phyloP scores from a whole-genome alignment of 30 jellyfish, hydroid and myxozoan species.

The Mastigias papua region DNA sequence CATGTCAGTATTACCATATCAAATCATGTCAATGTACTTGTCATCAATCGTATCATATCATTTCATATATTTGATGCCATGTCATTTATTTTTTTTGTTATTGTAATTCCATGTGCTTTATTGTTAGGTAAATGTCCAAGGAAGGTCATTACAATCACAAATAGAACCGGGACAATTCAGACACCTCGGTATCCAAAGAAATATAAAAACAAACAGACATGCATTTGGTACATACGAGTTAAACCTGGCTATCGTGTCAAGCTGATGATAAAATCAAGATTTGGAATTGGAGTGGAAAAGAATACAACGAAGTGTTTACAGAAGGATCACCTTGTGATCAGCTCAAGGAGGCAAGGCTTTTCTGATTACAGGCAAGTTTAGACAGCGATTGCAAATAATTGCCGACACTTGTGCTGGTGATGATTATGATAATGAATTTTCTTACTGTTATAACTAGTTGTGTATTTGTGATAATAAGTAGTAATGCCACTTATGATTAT shows the following conservation, averaged over 20 bases:
- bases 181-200: constrained; percentile 74
- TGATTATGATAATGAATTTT: too few species aligned
- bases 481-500: too few species aligned
- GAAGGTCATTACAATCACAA: constrained; percentile 34
- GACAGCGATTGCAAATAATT: too few species aligned
- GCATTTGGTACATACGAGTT: constrained; percentile 78
- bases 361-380: constrained; percentile 46
- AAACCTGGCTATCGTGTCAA: constrained; percentile 71
- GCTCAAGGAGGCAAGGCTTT: constrained; percentile 73
- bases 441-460: too few species aligned
- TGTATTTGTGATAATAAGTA: too few species aligned
- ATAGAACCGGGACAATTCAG: constrained; percentile 53
- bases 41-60: neutral
- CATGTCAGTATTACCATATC: too few species aligned
- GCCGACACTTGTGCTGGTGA: too few species aligned
- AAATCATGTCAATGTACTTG: too few species aligned
- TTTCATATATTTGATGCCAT: neutral
- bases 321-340: constrained; percentile 69
- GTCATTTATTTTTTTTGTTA: neutral
- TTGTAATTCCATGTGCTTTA: neutral
- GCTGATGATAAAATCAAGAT: constrained; percentile 19
- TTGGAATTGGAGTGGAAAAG: constrained; percentile 60
- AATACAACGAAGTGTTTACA: constrained; percentile 46
- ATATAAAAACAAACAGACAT: constrained; percentile 73
- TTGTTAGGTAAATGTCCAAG: constrained; percentile 67